phyloP scores from a whole-genome alignment of 53 echinoderm and acorn worm genomes.

The Holothuria leucospilota region DNA sequence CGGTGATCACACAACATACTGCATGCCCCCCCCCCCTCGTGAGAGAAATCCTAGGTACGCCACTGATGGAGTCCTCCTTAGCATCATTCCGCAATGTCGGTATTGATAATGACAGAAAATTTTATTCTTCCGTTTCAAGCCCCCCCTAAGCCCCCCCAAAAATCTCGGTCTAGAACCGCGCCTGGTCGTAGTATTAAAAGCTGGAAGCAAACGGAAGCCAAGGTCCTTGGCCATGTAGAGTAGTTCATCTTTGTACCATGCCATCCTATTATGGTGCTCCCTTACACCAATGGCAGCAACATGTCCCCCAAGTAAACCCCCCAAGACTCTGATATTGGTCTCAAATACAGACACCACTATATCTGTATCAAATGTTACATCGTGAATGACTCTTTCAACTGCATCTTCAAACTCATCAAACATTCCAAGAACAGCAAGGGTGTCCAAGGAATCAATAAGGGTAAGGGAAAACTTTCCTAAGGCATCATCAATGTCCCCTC shows the following conservation, averaged over 20 bases:
- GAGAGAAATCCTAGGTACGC: too few relatives aligned
- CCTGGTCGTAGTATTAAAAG: slow-evolving; percentile 97
- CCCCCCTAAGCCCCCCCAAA: too few relatives aligned
- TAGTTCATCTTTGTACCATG: slow-evolving; percentile 88
- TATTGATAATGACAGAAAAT: too few relatives aligned
- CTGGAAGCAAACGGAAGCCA: slow-evolving; percentile 85
- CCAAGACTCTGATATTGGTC: slow-evolving; percentile 95
- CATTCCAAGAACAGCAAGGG: slow-evolving; percentile 84
- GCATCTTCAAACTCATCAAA: slow-evolving; percentile 92
- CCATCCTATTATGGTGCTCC: slow-evolving; percentile 69
- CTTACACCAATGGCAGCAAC: slow-evolving; percentile 73
- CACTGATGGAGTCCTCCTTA: too few relatives aligned
- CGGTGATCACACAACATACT: too few relatives aligned
- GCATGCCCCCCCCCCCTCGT: too few relatives aligned
- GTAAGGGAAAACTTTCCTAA: slow-evolving; percentile 99
- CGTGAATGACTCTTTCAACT: slow-evolving; percentile 73
- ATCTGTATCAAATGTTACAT: slow-evolving; percentile 94
- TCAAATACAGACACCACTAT: slow-evolving; percentile 97
- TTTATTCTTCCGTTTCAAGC: too few relatives aligned
- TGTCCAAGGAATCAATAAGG: slow-evolving; percentile 90
- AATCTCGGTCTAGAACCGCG: too few relatives aligned
- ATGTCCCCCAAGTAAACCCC: slow-evolving; percentile 95
- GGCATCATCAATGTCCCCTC: slow-evolving; percentile 94
- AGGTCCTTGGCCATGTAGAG: slow-evolving; percentile 89
- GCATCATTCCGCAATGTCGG: too few relatives aligned